A percentile compares a stretch with the other conserved stretches of the same genome.
Conservation (phyloP, 53 echinoderm and acorn worm genomes). For the Arbacia lixula region DNA sequence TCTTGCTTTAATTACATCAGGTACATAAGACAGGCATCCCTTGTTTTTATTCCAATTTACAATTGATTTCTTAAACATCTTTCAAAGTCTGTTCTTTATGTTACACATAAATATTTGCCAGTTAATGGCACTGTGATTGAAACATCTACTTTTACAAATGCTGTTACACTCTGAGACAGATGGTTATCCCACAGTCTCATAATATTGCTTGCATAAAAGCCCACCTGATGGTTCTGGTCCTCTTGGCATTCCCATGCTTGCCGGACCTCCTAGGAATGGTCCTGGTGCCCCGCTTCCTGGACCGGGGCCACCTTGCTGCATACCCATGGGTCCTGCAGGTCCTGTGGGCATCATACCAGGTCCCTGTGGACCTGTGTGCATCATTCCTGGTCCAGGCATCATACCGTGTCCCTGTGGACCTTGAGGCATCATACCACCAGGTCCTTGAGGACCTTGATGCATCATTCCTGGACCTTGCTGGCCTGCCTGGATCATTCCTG, state of each 20-base stretch:
- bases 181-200: no score
- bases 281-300: not conserved
- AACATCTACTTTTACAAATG: no score
- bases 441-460: not conserved
- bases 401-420: not conserved
- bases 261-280: not conserved
- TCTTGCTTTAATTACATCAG: no score
- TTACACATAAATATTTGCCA: no score
- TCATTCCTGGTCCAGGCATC: not conserved
- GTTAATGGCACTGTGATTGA: no score
- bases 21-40: no score
- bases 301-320: not conserved
- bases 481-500: not conserved
- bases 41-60: no score
- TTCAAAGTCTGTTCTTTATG: no score
- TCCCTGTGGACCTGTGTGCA: not conserved
- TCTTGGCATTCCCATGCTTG: not conserved
- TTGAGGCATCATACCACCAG: not conserved
- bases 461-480: not conserved
- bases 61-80: no score
- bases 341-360: not conserved
- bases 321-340: not conserved
- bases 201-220: no score
- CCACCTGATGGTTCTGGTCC: constrained; percentile 7
- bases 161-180: no score